A percentile compares a stretch with the other conserved stretches of the same genome.
phyloP scores from a whole-genome alignment of 2,113 vertebrate species.

The Lophius piscatorius region DNA sequence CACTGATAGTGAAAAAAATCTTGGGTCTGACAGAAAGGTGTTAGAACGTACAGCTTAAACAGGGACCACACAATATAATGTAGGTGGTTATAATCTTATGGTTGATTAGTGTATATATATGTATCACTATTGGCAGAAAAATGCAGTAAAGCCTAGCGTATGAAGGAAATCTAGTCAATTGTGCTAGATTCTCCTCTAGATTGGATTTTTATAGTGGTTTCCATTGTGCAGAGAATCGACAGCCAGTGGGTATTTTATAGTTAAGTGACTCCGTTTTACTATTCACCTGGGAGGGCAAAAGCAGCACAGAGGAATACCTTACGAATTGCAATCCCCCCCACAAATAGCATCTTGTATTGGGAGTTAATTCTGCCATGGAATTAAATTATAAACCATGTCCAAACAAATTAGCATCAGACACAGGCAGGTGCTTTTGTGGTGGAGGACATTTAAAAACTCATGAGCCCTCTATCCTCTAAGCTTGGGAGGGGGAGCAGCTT shows the following conservation, averaged over 20 bases:
- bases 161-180: slow-evolving; percentile 38
- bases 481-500: slow-evolving; percentile 30
- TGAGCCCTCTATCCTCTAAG: slow-evolving; percentile 52
- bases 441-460: slow-evolving; percentile 70
- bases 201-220: slow-evolving; percentile 58
- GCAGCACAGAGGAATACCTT: slow-evolving; percentile 20
- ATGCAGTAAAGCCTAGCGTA: slow-evolving; percentile 41
- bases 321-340: slow-evolving; percentile 49
- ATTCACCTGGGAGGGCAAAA: slow-evolving; percentile 51
- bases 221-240: slow-evolving; percentile 47
- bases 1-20: too few species aligned
- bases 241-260: slow-evolving; percentile 51
- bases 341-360: slow-evolving; percentile 66
- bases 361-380: slow-evolving; percentile 76
- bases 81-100: too few species aligned
- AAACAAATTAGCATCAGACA: slow-evolving; percentile 80
- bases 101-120: too few species aligned
- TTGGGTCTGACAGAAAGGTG: too few species aligned
- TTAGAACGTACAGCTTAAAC: too few species aligned
- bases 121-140: too few species aligned
- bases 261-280: slow-evolving; percentile 56
- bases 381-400: slow-evolving; percentile 81
- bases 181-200: slow-evolving; percentile 48
- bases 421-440: slow-evolving; percentile 70
- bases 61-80: too few species aligned